Conservation (phyloP, 2,113 vertebrate genomes). For the Anser cygnoides region DNA sequence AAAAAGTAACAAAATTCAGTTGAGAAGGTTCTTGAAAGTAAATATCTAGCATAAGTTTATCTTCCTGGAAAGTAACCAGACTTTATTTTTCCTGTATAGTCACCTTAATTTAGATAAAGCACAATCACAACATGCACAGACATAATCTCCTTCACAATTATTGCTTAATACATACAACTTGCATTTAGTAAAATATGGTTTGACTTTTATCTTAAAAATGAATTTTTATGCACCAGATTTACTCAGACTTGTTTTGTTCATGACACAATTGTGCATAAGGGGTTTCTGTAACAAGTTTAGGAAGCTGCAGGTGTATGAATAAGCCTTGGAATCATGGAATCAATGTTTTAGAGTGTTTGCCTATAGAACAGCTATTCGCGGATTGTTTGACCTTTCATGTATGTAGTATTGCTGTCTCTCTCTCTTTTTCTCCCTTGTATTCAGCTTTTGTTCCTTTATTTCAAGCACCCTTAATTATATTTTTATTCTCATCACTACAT, state of each 20-base stretch:
- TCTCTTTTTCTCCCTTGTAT: not conserved
- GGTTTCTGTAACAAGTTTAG: not conserved
- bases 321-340: not conserved
- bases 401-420: not conserved
- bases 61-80: not conserved
- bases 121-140: not conserved
- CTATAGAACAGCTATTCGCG: not conserved
- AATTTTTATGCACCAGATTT: not conserved
- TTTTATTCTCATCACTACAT: slow-evolving; percentile 33
- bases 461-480: slow-evolving; percentile 31
- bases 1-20: not conserved
- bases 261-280: not conserved
- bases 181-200: not conserved
- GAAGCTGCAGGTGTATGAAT: not conserved
- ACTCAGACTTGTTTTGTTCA: not conserved
- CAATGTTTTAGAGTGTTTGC: not conserved
- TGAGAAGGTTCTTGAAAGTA: not conserved
- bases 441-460: slow-evolving; percentile 52
- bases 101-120: not conserved
- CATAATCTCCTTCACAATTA: not conserved
- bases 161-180: not conserved
- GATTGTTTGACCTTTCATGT: slow-evolving; percentile 1
- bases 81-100: not conserved
- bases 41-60: not conserved
- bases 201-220: not conserved